Evolutionary conservation across 1,140 invertebrate species (phyloP), one percentile per base, ranked within the genome.

Genomic region (Hycleus cichorii): DNA sequence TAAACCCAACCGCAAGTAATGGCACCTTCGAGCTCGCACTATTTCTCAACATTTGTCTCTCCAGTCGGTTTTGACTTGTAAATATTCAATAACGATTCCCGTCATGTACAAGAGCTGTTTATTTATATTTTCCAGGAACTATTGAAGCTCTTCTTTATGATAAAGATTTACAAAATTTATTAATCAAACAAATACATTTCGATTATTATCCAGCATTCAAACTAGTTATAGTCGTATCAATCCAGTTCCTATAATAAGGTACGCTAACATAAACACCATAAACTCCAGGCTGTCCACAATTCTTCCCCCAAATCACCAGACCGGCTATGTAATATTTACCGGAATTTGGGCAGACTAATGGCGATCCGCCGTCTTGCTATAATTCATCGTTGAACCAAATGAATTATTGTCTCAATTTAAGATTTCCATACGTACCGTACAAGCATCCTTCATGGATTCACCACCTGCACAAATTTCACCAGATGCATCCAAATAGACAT

Each of bases 341-440:
- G 5, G 63, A 72, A 40, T 83, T 72, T 3, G 80, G 79, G 63
- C 88, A 90, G 0, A 81, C 80, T 6, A 90, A 71, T 2, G 87
- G 87, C 0, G 85, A 83, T 11, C 88, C 88, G 7, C 88, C 88
- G 65, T 90, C 88, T 61, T 88, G 86, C 80, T 87, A 69, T n/a
- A 69, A 75, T 65, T 18, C 11, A n/a, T 52, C 24, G 8, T 32
- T 32, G 7, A 3, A 32, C 0, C 32, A 7, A 7, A 18, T 4
- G 32, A 32, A 5, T 5, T 5, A 32, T 32, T 7, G 32, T 32
- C 7, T 7, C 4, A 5, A 7, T 32, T 32, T 32, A 32, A 32
- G 32, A 32, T 32, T 32, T 7, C 32, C 4, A 32, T 5, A 53
- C 63, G 66, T 63, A 72, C 70, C 39, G 69, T 70, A 47, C 71